Base-by-base conservation (phyloP, 2,797 vertebrate genomes). In the Brachymystax lenok region DNA sequence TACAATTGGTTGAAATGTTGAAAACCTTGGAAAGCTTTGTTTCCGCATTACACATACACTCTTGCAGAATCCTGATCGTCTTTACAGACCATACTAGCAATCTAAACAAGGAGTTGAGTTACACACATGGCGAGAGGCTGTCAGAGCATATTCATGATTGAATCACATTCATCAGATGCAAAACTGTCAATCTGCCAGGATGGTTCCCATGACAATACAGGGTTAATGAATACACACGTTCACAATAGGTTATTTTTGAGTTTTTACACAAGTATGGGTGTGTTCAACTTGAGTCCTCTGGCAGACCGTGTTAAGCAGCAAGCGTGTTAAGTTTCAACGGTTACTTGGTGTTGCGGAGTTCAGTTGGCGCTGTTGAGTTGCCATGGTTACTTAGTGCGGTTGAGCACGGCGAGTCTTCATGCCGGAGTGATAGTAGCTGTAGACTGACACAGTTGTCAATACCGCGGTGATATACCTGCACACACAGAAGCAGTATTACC, bases 341-440 rank as follows among this genome's bases (percentile, higher is more conserved):
- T 66, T 10, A 66, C 74, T 85, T 1, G 89, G 84, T n/a, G 66
- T 87, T 85, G 82, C 83, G 2, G 28, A 21, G 24, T 76, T 74
- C 12, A 46, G 10, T 35, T 35, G 6, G 35, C 6, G 6, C 35
- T 35, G 35, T 35, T 35, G 35, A 35, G 35, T 46, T 46, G 40
- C 40, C 10, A 46, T 46, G 40, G 50, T 82, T 83, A 89, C 73
- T 88, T 86, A 80, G 86, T 93, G 79, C 87, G 93, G 83, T 97
- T 98, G 66, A 99, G 91, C 82, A 98, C 93, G 88, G 95, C 92
- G 61, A 0, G 97, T 98, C 93, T 98, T 97, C 68, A 94, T 96
- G 77, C 98, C 98, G 0, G 99, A 98, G 87, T 97, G 95, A 93
- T 98, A 99, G 61, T 99, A 99, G 91, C 97, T 99, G 83, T 99